Percentiles rank a stretch among this genome's conserved stretches.
These are phyloP conservation scores for Cairina moschata DNA, from an alignment of 2,113 vertebrate species.

Conservation along the genomic window DNA sequence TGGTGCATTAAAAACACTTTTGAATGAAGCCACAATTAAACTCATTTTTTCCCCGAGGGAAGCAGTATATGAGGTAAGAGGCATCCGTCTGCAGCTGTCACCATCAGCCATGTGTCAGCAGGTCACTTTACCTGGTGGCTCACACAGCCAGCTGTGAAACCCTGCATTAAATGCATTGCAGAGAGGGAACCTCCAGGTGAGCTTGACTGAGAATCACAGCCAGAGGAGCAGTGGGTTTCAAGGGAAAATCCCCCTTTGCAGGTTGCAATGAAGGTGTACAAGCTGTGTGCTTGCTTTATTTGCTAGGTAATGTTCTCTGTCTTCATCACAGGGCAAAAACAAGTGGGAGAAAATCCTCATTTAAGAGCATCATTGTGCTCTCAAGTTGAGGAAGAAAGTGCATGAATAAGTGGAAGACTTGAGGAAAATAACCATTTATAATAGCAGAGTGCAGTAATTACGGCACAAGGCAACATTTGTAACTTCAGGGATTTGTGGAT, in stretches of 20 bases:
- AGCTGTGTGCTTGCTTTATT: accelerated
- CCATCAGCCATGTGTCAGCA: neutral
- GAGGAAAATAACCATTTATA: neutral
- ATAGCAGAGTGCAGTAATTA: neutral
- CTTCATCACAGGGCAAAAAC: accelerated
- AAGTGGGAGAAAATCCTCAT: neutral
- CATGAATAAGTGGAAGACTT: neutral
- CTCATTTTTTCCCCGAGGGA: neutral
- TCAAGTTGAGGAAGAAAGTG: accelerated
- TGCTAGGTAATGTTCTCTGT: neutral
- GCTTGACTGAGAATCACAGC: accelerated
- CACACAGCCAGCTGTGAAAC: neutral
- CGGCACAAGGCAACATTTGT: neutral
- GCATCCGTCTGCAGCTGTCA: neutral
- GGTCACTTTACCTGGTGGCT: neutral
- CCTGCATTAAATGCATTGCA: neutral
- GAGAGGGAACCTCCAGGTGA: neutral
- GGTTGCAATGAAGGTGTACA: accelerated
- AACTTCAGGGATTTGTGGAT: neutral
- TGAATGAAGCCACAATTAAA: neutral
- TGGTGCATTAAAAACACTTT: too few species aligned
- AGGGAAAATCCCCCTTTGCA: neutral
- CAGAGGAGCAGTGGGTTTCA: neutral
- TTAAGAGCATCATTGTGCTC: neutral
- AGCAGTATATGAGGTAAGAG: neutral